Conservation (phyloP, 2,797 vertebrate genomes). For the Dendrocincla tyrannina region DNA sequence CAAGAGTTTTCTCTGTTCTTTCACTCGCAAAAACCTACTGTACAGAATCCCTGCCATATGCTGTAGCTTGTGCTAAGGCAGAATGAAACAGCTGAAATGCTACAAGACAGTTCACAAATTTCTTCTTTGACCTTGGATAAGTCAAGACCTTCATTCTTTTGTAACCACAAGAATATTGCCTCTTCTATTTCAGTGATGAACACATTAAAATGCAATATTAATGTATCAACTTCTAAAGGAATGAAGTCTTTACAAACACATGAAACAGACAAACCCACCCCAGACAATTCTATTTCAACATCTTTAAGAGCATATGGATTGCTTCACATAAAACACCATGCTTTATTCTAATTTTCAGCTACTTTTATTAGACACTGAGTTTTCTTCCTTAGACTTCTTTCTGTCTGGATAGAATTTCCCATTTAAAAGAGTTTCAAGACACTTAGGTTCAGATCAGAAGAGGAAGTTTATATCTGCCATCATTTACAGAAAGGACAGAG, state of each 20-base stretch:
- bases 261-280: neutral
- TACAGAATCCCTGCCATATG: conserved; percentile 39
- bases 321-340: neutral
- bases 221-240: neutral
- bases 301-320: neutral
- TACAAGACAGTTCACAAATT: neutral
- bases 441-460: neutral
- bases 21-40: neutral
- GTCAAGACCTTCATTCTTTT: neutral
- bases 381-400: neutral
- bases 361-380: neutral
- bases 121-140: neutral
- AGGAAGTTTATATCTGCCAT: neutral
- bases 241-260: neutral
- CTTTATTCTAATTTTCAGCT: neutral
- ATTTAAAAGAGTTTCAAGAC: neutral
- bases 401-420: neutral
- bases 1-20: conserved; percentile 5
- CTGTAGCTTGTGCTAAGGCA: neutral
- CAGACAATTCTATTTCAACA: neutral
- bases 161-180: neutral
- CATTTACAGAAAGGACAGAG: neutral
- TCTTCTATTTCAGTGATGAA: neutral
- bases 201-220: neutral
- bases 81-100: neutral